A percentile compares a stretch with the other conserved stretches of the same genome.
Conservation (phyloP, 2,113 vertebrate genomes). For the Eolophus roseicapilla region DNA sequence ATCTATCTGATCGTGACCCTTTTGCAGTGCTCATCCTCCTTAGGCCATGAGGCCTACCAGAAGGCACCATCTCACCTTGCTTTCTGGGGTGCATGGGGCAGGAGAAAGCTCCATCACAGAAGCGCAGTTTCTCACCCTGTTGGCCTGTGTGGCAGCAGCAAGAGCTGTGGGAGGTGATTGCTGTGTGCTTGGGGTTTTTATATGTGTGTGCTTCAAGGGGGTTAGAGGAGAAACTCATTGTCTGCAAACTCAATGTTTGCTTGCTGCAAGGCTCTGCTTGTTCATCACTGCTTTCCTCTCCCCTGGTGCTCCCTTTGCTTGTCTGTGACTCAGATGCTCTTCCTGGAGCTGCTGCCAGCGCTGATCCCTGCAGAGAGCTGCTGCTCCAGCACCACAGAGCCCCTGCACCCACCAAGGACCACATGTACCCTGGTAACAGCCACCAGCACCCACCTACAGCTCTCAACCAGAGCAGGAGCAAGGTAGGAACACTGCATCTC, state of each 20-base stretch:
- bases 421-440: rapidly evolving
- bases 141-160: background rate
- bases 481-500: background rate
- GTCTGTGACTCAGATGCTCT: rapidly evolving
- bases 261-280: background rate
- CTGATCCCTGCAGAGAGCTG: background rate
- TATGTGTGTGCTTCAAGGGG: rapidly evolving
- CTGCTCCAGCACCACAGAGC: background rate
- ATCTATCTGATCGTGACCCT: rapidly evolving
- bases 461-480: background rate
- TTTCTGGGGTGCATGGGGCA: background rate
- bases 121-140: background rate
- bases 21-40: background rate
- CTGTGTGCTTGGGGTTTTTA: background rate
- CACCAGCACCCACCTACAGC: background rate
- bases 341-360: background rate
- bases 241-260: rapidly evolving
- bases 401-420: rapidly evolving
- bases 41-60: background rate
- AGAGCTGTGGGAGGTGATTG: background rate
- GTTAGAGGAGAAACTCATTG: rapidly evolving
- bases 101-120: background rate
- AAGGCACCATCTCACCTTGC: background rate
- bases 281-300: background rate
- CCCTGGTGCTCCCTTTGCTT: background rate